Base-by-base conservation (phyloP, 2,888 invertebrate genomes). In the Thymelicus acteon region DNA sequence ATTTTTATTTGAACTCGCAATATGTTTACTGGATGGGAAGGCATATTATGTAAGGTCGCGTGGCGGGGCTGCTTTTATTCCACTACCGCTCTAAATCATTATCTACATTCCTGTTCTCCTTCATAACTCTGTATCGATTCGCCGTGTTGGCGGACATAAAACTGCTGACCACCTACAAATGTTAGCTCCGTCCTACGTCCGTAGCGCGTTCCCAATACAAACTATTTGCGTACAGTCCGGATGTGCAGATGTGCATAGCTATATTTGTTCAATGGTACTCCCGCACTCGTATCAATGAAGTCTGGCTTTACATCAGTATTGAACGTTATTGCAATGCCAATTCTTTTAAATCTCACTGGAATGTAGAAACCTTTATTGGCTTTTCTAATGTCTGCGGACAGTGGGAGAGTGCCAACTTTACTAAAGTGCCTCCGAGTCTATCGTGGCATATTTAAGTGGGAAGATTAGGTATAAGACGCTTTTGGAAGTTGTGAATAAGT, bases 21-120 rank as follows among this genome's bases (percentile, higher is more conserved):
- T 49, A 63, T 68, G 52, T 65, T 54, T 54, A 44, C 65, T 65
- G 66, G 13, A 65, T 72, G 47, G 67, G 66, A 71, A 71, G 73
- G 58, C 47, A 58, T 37, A 37, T 19, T 37, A 72, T 71, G 69
- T 77, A 84, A 19, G 89, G 89, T 86, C 86, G 83, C 84, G 78
- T 81, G 83, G 83, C 86, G 78, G 81, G 76, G 78, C 84, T 84
- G 78, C 87, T 83, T 86, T 87, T 88, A 86, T 88, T 84, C 83
- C 80, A 81, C 81, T 85, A 77, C 81, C 79, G 80, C 81, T 83
- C 83, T 86, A 84, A 88, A 87, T 87, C 72, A 75, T 75, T 88
- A 87, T 87, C 85, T 84, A 82, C 84, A 85, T 86, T 87, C 87
- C 86, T 76, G 81, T 83, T 84, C 84, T 84, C 81, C 82, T 86